Evolutionary conservation across 2,113 vertebrate genomes (phyloP).

Genomic region (Callorhinus ursinus): DNA sequence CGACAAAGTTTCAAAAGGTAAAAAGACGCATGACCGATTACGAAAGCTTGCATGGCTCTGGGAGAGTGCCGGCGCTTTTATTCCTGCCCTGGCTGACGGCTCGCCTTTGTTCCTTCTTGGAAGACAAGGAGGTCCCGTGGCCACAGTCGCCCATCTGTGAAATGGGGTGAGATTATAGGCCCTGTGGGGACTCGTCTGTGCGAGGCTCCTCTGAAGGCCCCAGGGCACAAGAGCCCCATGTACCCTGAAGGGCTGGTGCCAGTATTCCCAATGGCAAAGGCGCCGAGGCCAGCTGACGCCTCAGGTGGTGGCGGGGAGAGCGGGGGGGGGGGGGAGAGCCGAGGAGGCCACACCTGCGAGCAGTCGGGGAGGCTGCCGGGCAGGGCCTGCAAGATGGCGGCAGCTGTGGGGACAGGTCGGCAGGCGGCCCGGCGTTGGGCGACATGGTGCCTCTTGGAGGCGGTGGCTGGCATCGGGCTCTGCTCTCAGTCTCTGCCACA

Average conservation of each 20-base stretch:
- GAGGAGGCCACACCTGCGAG: background rate
- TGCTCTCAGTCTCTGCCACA: background rate
- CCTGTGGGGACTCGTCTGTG: background rate
- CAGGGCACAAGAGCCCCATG: background rate
- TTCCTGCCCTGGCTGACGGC: background rate
- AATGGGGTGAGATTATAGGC: slow-evolving; percentile 55
- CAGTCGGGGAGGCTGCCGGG: background rate
- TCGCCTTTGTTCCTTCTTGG: slow-evolving; percentile 41
- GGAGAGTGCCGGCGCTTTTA: background rate
- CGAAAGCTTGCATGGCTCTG: background rate
- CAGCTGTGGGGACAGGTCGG: slow-evolving; percentile 49
- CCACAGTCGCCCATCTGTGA: slow-evolving; percentile 38
- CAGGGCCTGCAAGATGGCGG: background rate
- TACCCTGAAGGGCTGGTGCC: background rate
- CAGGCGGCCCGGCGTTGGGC: slow-evolving; percentile 15
- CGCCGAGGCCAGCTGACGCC: slow-evolving; percentile 16
- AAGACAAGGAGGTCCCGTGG: background rate
- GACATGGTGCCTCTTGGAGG: background rate
- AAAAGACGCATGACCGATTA: slow-evolving; percentile 53
- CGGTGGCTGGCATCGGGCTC: slow-evolving; percentile 15
- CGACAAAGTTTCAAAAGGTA: slow-evolving; percentile 64
- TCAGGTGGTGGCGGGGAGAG: background rate
- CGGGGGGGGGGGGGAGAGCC: slow-evolving; percentile 7
- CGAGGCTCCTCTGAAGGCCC: background rate
- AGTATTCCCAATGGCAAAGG: slow-evolving; percentile 5